phyloP scores from a whole-genome alignment of 2,888 invertebrate genomes.

The Ariolimax columbianus region DNA sequence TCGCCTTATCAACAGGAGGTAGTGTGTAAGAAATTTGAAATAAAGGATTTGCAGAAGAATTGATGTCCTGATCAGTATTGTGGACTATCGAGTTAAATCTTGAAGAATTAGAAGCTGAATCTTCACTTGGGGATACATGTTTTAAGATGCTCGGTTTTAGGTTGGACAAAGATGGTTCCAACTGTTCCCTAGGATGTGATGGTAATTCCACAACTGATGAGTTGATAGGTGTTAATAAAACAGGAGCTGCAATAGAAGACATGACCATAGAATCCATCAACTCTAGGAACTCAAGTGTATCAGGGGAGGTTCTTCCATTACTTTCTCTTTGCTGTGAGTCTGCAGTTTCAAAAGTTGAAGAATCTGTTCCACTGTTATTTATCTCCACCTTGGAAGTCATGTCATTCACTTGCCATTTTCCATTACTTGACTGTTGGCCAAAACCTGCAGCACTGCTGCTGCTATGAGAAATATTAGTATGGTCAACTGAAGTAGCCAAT shows the following conservation, averaged over 20 bases:
- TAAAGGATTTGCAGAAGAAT: background rate
- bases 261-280: conserved; percentile 47
- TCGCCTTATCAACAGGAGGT: background rate
- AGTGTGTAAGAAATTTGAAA: background rate
- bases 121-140: background rate
- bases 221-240: conserved; percentile 2
- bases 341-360: background rate
- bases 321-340: background rate
- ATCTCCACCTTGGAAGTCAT: background rate
- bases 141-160: background rate
- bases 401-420: background rate
- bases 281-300: conserved; percentile 41
- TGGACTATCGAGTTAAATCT: background rate
- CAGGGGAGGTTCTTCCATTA: conserved; percentile 3
- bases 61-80: background rate
- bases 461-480: background rate
- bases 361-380: background rate
- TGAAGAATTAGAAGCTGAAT: background rate
- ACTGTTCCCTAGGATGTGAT: background rate
- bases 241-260: background rate
- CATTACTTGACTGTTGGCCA: background rate
- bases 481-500: background rate
- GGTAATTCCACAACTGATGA: background rate
- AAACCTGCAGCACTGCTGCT: background rate
- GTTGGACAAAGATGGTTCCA: background rate